phyloP scores from a whole-genome alignment of 2,113 vertebrate genomes.

The Nerophis lumbriciformis region DNA sequence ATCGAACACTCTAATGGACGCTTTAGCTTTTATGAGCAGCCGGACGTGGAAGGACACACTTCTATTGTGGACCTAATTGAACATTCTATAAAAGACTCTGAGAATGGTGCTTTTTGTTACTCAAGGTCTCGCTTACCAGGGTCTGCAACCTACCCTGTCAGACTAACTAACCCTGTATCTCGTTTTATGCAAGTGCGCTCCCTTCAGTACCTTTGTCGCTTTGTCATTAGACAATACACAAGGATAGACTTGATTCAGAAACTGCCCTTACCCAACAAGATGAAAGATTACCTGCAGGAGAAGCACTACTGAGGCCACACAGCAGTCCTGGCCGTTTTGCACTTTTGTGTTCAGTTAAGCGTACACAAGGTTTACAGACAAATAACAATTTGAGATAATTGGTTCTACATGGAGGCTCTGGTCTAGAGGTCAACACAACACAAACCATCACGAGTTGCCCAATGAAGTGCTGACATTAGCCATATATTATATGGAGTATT shows the following conservation, averaged over 20 bases:
- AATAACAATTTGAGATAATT: conserved; percentile 73
- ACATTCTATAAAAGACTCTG: conserved; percentile 96
- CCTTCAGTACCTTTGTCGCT: conserved; percentile 96
- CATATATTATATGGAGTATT: not conserved
- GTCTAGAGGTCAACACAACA: conserved; percentile 19
- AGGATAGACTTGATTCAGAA: conserved; percentile 98
- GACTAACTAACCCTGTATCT: conserved; percentile 94
- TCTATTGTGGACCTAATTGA: conserved; percentile 97
- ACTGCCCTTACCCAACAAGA: conserved; percentile 99
- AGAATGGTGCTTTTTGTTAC: conserved; percentile 97
- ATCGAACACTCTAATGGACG: conserved; percentile 98
- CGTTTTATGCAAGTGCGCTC: conserved; percentile 99
- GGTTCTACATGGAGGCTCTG: conserved; percentile 61
- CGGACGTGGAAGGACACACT: conserved; percentile 94
- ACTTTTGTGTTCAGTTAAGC: conserved; percentile 86
- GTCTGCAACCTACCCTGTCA: conserved; percentile 92
- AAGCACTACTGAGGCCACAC: conserved; percentile 95
- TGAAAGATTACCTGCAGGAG: conserved; percentile 99
- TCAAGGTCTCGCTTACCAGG: conserved; percentile 95
- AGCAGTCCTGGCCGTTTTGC: conserved; percentile 83
- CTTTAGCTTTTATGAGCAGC: conserved; percentile 98
- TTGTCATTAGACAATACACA: conserved; percentile 97
- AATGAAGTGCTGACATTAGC: conserved; percentile 20
- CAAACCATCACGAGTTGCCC: conserved; percentile 1
- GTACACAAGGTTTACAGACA: conserved; percentile 89